Base-by-base conservation (phyloP, 2,113 vertebrate genomes). In the Echinops telfairi region DNA sequence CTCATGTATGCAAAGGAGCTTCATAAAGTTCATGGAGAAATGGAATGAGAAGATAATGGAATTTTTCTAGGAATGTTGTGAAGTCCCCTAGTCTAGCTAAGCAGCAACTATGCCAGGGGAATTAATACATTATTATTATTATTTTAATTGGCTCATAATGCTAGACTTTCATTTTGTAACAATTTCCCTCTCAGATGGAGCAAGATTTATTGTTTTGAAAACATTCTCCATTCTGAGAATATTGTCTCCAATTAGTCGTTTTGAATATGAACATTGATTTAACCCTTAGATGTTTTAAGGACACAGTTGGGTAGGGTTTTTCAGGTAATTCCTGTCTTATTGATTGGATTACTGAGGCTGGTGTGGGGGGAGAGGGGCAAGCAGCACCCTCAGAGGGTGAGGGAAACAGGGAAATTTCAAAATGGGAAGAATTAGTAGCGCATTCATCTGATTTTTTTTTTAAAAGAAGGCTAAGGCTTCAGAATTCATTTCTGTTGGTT, bases 401-500 rank as follows among this genome's bases (percentile, higher is more conserved):
- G 33, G 71, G 78, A 86, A 36, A n/a, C 43, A 53, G 75, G 40
- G 38, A 10, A 88, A 7, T 85, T 84, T 64, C 66, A 89, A 94
- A 86, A 93, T 71, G 6, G 77, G 87, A 83, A 90, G 75, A 94
- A 36, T 92, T 43, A 83, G 17, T 36, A 43, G 73, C 27, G 83
- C 23, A 31, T 60, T 83, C 10, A 40, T 86, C 38, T 88, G 22
- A 8, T 40, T 33, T 79, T 68, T 68, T 47, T 66, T n/a, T 6
- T 43, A 58, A 36, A 25, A n/a, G n/a, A 12, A 53, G 47, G 47
- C 64, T 73, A 86, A 70, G 3, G 14, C 60, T 78, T 91, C 36
- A 58, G 83, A 81, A 86, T 91, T 86, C 62, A 95, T 17, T 91
- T 70, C 4, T 93, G 20, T 86, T 93, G 20, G 53, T 82, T 80